A percentile compares a stretch with the other conserved stretches of the same genome.
Evolutionary conservation across 2,888 invertebrate species (phyloP).

Genomic region (Leptothorax acervorum): DNA sequence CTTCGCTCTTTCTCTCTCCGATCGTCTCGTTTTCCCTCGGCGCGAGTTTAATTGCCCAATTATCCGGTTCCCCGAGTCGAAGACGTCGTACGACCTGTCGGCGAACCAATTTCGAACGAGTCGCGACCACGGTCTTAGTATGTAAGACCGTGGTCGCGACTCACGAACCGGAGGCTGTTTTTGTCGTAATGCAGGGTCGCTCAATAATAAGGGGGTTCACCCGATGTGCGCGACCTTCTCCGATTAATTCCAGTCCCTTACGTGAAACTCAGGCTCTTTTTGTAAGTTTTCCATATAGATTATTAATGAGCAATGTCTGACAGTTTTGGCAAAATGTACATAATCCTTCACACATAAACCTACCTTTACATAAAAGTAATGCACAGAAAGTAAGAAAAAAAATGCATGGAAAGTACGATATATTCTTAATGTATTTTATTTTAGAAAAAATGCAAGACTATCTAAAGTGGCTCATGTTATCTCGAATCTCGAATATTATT

Average conservation of each 20-base stretch:
- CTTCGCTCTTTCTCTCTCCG: conserved; percentile 25
- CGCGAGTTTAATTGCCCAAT: conserved; percentile 67
- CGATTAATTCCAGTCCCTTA: conserved; percentile 37
- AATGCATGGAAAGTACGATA: not conserved
- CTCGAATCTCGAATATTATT: conserved; percentile 3
- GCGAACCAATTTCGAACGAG: conserved; percentile 71
- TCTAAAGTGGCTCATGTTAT: not conserved
- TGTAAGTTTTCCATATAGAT: not conserved
- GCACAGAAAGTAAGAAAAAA: too few relatives aligned
- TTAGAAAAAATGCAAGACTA: not conserved
- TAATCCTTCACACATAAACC: not conserved
- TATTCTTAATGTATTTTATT: not conserved
- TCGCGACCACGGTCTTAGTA: too few relatives aligned
- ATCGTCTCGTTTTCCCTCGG: conserved; percentile 22
- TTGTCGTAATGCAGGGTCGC: conserved; percentile 46
- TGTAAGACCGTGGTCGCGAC: too few relatives aligned
- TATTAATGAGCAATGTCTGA: not conserved
- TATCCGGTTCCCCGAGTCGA: conserved; percentile 63
- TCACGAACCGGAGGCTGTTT: conserved; percentile 31
- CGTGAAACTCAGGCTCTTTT: not conserved
- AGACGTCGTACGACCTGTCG: conserved; percentile 62
- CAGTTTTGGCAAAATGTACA: not conserved
- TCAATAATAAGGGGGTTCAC: conserved; percentile 46
- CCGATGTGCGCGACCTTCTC: conserved; percentile 53
- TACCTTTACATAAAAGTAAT: not conserved